Evolutionary conservation across 2,113 vertebrate genomes (phyloP), one percentile per base, ranked within the genome.

Genomic region (Prunella fulvescens): DNA sequence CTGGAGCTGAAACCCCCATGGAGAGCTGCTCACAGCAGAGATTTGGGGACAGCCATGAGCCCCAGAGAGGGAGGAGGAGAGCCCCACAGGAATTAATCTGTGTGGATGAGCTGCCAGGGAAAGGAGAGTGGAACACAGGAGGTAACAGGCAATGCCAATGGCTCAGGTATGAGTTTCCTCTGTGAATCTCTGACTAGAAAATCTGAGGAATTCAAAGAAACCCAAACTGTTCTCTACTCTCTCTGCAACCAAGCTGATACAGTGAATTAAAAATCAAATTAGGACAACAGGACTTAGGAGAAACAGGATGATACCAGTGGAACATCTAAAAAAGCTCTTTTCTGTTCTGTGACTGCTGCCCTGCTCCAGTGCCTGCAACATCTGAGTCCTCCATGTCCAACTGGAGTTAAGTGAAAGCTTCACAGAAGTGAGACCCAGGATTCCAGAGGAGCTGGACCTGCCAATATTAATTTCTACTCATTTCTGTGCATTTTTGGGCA

Each of bases 321-420:
- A 58, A 69, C 7, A 25, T 14, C 4, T 17, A 7, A 56, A 57
- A 35, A 70, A 72, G 10, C 17, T 73, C 26, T 73, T 69, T 31
- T 26, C 25, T 28, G 3, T 61, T 58, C 67, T 54, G 37, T 70
- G n/a, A 19, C 11, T 16, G 3, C 15, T 60, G 35, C 16, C 40
- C 51, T 71, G 26, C 29, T 25, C 13, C 62, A 0, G 1, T 40
- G 44, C 7, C 65, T 2, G 1, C 17, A 26, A 11, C 1, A 0
- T 6, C 47, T 51, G n/a, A 16, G 18, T 35, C 33, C 50, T 66
- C 37, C 6, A 7, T 16, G 25, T 22, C 37, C 65, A 33, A 3
- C 5, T 23, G 10, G 42, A 23, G 17, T 26, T 3, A 40, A 20
- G 37, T 9, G 7, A 15, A 35, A 72, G 11, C 40, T 66, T 33